Base-by-base conservation (phyloP, 2,888 invertebrate genomes). In the Drosophila dives region DNA sequence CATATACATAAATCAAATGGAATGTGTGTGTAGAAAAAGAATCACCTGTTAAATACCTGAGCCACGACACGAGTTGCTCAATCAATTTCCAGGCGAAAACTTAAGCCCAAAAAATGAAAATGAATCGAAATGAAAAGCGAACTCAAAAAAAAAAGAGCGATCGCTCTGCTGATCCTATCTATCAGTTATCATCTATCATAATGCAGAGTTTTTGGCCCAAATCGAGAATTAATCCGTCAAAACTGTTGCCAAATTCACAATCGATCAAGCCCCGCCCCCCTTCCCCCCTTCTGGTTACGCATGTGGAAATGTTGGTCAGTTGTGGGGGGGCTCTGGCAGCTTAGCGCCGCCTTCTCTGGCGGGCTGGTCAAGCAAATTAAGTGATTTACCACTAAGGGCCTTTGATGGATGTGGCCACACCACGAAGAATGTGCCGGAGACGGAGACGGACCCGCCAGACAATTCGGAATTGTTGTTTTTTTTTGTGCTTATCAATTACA, bases 161-260 rank as follows among this genome's bases (percentile, higher is more conserved):
- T 71, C 76, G 72, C 32, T 40, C 32, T 45, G 70, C 74, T 77
- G 80, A 77, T 84, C 85, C 85, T 85, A 90, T 91, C 90, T 86
- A 88, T 73, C 88, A 85, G 62, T 67, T 75, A 73, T 62, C 78
- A 77, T 83, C 84, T 78, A 90, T 91, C 91, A 90, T 91, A 81
- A 81, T 81, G 82, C 83, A 82, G 4, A 45, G 79, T 85, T 89
- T 90, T 89, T 86, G 85, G 85, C 88, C 87, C 89, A 60, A 83
- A 90, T 86, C 77, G 87, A 83, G 87, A 85, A 91, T 91, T 91
- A 91, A 91, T 91, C 91, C 91, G 89, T 91, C 91, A 91, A 89
- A 70, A 73, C 36, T 48, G 26, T 49, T 64, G 86, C 86, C 90
- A 90, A 86, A 86, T 86, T 86, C 83, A 90, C 89, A 90, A 86